Conservation (phyloP, 2,113 vertebrate genomes). For the Misgurnus mizolepis region DNA sequence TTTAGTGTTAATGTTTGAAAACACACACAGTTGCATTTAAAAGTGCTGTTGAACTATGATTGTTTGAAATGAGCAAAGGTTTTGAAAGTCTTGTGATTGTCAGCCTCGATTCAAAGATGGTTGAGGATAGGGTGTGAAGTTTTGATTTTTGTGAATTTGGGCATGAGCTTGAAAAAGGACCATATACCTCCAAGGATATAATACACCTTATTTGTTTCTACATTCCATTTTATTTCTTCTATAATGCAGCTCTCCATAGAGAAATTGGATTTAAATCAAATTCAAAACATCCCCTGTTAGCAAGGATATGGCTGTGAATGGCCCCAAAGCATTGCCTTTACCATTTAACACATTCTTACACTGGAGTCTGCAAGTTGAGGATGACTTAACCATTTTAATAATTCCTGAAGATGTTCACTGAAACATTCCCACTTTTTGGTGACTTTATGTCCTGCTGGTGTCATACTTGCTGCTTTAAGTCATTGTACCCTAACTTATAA, state of each 20-base stretch:
- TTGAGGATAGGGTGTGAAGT: background rate
- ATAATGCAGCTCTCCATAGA: background rate
- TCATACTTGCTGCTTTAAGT: conserved; percentile 49
- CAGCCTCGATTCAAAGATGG: background rate
- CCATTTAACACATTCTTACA: conserved; percentile 25
- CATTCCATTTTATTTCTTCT: conserved; percentile 18
- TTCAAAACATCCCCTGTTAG: conserved; percentile 6
- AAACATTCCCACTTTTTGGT: conserved; percentile 43
- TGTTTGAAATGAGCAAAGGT: background rate
- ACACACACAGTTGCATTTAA: conserved; percentile 1
- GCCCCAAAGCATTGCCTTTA: conserved; percentile 23
- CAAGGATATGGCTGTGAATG: conserved; percentile 21
- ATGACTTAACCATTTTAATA: conserved; percentile 34
- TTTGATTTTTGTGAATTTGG: background rate
- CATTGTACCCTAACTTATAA: background rate
- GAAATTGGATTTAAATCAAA: conserved; percentile 29
- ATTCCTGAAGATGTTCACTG: conserved; percentile 15
- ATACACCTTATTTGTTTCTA: conserved; percentile 11
- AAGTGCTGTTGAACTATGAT: background rate
- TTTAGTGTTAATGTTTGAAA: background rate
- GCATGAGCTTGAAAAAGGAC: conserved; percentile 10
- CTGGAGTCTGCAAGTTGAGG: conserved; percentile 30
- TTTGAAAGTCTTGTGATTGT: conserved; percentile 12
- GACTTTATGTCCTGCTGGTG: conserved; percentile 44
- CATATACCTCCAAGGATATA: background rate